A percentile compares a stretch with the other conserved stretches of the same genome.
Conservation (phyloP, 2,888 invertebrate genomes). For the Pollenia angustigena region DNA sequence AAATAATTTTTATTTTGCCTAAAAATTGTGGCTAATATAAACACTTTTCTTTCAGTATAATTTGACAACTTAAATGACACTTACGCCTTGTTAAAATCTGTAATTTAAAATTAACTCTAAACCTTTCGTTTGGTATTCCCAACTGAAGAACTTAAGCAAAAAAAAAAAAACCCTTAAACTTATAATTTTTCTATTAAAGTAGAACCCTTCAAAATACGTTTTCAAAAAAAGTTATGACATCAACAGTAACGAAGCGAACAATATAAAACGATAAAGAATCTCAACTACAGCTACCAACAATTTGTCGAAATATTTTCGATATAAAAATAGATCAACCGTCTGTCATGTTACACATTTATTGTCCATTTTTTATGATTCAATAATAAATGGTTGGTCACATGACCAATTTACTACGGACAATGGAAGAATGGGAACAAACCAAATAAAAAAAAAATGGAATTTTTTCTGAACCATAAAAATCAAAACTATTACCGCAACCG, state of each 20-base stretch:
- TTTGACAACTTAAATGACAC: too few relatives aligned
- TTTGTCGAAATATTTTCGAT: not conserved
- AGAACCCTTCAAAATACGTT: not conserved
- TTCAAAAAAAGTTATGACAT: constrained; percentile 55
- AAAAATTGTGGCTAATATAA: too few relatives aligned
- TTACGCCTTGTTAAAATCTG: not conserved
- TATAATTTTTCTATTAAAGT: constrained; percentile 8
- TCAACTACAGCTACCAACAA: constrained; percentile 20
- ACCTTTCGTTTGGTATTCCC: not conserved
- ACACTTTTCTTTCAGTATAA: too few relatives aligned
- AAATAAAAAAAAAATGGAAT: constrained; percentile 42
- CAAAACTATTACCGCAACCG: constrained; percentile 73
- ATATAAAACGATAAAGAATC: constrained; percentile 24
- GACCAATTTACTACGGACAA: constrained; percentile 81
- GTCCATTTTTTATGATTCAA: constrained; percentile 44
- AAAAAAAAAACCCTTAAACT: not conserved
- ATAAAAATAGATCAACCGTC: constrained; percentile 50
- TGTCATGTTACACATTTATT: constrained; percentile 11
- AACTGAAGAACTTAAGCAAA: not conserved
- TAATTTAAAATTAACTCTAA: not conserved
- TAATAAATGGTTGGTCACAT: constrained; percentile 72
- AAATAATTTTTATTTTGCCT: not conserved
- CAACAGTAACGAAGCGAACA: constrained; percentile 65
- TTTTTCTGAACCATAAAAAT: constrained; percentile 45
- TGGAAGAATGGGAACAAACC: constrained; percentile 73